Conservation (phyloP, 35 echinoderm and acorn worm species). For the Heliocidaris erythrogramma region DNA sequence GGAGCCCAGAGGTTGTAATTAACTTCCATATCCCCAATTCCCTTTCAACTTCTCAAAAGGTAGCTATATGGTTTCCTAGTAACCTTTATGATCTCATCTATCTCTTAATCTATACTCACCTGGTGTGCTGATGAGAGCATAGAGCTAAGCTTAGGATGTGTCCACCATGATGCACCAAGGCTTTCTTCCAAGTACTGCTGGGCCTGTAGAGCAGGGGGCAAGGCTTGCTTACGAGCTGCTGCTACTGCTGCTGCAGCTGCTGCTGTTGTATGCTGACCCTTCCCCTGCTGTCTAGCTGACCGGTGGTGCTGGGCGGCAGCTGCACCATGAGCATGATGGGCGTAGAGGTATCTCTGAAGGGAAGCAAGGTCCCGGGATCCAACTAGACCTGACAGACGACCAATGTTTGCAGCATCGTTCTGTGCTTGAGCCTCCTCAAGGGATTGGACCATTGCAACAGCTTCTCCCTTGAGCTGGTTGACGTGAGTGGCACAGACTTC, state of each 20-base stretch:
- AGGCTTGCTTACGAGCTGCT: constrained; percentile 44
- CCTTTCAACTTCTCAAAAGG: neutral
- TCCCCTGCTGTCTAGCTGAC: constrained; percentile 56
- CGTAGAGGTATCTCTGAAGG: constrained; percentile 88
- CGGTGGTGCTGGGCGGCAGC: constrained; percentile 54
- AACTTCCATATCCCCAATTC: neutral
- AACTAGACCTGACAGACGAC: constrained; percentile 67
- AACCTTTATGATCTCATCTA: neutral
- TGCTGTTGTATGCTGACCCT: constrained; percentile 36
- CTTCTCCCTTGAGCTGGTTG: constrained; percentile 84
- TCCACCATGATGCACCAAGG: constrained; percentile 73
- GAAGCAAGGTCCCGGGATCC: constrained; percentile 86
- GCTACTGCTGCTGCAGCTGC: constrained; percentile 28
- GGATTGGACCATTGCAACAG: constrained; percentile 92
- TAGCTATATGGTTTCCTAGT: neutral
- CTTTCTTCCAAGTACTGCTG: constrained; percentile 94
- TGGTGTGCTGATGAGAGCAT: constrained; percentile 48
- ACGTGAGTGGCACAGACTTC: constrained; percentile 82
- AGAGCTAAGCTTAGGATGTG: constrained; percentile 75
- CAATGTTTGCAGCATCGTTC: constrained; percentile 58
- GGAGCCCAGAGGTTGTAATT: no score
- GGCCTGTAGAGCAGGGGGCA: constrained; percentile 78
- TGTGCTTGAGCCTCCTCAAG: constrained; percentile 80
- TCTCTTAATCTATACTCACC: constrained; percentile 39
- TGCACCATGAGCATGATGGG: constrained; percentile 71